Evolutionary conservation across 2,797 vertebrate species (phyloP), one percentile per base, ranked within the genome.

Genomic region (Channallabes apus): DNA sequence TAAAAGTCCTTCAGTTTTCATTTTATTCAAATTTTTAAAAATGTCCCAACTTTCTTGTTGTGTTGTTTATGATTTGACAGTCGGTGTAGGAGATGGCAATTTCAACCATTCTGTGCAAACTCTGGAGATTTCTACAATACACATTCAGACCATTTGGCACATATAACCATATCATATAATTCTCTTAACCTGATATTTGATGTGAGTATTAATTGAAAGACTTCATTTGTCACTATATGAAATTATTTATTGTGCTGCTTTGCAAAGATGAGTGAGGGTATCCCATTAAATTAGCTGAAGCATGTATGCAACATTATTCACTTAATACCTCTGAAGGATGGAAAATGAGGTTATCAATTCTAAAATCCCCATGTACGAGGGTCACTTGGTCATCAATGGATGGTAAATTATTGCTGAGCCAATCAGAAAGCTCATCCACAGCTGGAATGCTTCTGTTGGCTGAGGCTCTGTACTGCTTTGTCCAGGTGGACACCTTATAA

Each of bases 291-390:
- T 78, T 24, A 78, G 22, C 20, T 61, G 56, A 61, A 24, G 8
- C 7, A 6, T 38, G 4, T 38, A 61, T 15, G 35, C 29, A 79
- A 79, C 20, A 58, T 61, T 22, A 2, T 12, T 35, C 12, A 6
- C 6, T 27, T 27, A 64, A 14, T 12, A 46, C 97, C 97, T 99
- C 95, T 86, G 91, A 96, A 81, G 97, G 96, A 84, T 99, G 97
- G 89, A 98, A 99, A 87, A 99, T 93, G 79, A 99, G 87, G 89
- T 99, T 99, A 83, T 98, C 96, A 85, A 98, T 87, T 86, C 94
- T 94, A 78, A 97, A 97, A 90, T 99, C 97, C 61, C 98, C 98
- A 79, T 99, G 98, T 85, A 98, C 94, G 82, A 99, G 94, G 0
- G 86, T 90, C 86, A 96, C 95, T 86, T 97, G 94, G 4, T 93